A percentile compares a stretch with the other conserved stretches of the same genome.
Evolutionary conservation across 2,888 invertebrate species (phyloP).

Genomic region (Acleris holmiana): DNA sequence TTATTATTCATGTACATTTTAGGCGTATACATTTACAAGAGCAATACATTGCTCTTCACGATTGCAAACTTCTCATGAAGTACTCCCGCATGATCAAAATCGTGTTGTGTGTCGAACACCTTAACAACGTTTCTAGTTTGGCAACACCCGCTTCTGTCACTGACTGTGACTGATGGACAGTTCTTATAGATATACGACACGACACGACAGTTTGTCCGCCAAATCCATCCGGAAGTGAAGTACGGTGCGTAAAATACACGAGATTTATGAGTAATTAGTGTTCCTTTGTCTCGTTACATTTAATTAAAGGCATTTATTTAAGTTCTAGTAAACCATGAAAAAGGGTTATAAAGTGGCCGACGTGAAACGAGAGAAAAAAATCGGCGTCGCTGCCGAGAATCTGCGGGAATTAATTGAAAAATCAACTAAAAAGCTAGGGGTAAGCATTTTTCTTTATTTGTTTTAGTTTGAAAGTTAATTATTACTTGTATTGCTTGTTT

Average conservation of each 20-base stretch:
- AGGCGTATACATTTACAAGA: too few relatives aligned
- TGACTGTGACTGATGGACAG: too few relatives aligned
- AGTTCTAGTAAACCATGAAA: slow-evolving; percentile 65
- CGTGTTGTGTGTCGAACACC: too few relatives aligned
- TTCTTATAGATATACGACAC: too few relatives aligned
- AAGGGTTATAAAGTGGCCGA: slow-evolving; percentile 90
- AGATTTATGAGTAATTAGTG: slow-evolving; percentile 1
- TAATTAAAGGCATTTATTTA: slow-evolving; percentile 5
- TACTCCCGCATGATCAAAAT: too few relatives aligned
- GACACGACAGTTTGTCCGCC: neutral
- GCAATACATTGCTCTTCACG: too few relatives aligned
- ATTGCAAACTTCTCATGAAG: too few relatives aligned
- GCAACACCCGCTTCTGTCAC: too few relatives aligned
- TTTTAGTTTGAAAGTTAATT: neutral
- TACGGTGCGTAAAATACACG: neutral
- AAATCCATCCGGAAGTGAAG: neutral
- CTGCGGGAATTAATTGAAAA: slow-evolving; percentile 87
- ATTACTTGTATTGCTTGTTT: neutral
- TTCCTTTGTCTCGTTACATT: slow-evolving; percentile 34
- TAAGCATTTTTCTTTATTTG: slow-evolving; percentile 60
- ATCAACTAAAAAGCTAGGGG: slow-evolving; percentile 87
- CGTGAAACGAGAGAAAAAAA: slow-evolving; percentile 86
- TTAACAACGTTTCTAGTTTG: too few relatives aligned
- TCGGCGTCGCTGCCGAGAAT: slow-evolving; percentile 88
- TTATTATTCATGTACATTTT: too few relatives aligned